phyloP scores from a whole-genome alignment of 2,888 invertebrate species.

The Kryphioiulus occultus region DNA sequence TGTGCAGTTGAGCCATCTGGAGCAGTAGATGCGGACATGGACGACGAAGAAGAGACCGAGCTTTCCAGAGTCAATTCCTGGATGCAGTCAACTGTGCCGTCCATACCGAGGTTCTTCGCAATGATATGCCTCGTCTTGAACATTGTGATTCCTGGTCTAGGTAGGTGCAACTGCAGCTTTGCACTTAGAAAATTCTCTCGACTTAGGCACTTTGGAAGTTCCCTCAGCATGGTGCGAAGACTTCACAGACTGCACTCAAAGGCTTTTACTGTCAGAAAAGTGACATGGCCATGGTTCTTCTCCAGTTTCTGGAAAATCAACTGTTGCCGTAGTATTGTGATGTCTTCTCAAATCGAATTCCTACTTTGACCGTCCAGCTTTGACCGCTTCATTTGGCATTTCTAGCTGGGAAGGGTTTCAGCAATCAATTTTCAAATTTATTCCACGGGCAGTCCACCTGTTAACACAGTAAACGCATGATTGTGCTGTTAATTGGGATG shows the following conservation, averaged over 20 bases:
- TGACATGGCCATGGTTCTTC: background rate
- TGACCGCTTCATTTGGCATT: background rate
- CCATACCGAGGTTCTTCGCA: constrained; percentile 39
- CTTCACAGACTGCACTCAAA: background rate
- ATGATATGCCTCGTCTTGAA: constrained; percentile 46
- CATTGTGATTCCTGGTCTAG: constrained; percentile 48
- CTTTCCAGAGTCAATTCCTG: constrained; percentile 47
- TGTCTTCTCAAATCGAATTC: too few species aligned
- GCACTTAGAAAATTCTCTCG: background rate
- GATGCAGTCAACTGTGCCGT: constrained; percentile 49
- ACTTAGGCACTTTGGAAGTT: background rate
- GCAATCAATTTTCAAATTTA: background rate
- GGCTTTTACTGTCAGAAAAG: background rate
- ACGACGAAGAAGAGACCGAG: constrained; percentile 45
- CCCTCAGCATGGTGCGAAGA: background rate
- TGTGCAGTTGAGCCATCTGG: too few species aligned
- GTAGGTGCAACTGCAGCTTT: background rate
- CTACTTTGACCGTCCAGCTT: background rate
- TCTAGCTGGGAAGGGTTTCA: background rate
- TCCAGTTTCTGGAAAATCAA: too few species aligned
- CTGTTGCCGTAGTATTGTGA: too few species aligned
- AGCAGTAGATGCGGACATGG: background rate
- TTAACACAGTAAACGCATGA: background rate
- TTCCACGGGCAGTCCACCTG: background rate
- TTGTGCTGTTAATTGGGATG: background rate